phyloP scores from a whole-genome alignment of 2,797 vertebrate species.

The Chanos chanos region DNA sequence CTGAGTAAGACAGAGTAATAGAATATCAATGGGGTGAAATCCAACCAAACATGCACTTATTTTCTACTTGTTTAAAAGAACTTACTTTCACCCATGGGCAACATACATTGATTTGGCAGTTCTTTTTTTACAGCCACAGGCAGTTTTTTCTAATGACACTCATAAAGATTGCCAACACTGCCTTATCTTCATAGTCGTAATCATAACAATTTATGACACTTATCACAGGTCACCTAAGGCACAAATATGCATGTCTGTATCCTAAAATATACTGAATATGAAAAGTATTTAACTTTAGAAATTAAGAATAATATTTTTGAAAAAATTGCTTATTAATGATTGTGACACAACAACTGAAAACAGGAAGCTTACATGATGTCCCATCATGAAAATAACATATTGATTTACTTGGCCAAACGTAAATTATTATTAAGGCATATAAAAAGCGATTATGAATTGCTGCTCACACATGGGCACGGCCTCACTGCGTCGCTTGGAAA shows the following conservation, averaged over 20 bases:
- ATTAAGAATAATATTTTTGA: no score
- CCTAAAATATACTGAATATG: no score
- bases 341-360: no score
- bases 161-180: slow-evolving; percentile 46
- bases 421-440: not conserved
- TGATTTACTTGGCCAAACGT: slow-evolving; percentile 9
- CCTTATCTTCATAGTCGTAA: slow-evolving; percentile 52
- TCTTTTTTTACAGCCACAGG: slow-evolving; percentile 23
- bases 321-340: no score
- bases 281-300: no score
- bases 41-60: not conserved
- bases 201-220: slow-evolving; percentile 38
- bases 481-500: slow-evolving; percentile 94
- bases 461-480: slow-evolving; percentile 93
- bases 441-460: slow-evolving; percentile 37
- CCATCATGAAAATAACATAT: slow-evolving; percentile 9
- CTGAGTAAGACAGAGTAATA: slow-evolving; percentile 54
- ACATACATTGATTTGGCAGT: slow-evolving; percentile 7
- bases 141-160: slow-evolving; percentile 42
- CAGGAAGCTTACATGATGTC: not conserved
- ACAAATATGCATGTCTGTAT: no score
- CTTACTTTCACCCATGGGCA: not conserved
- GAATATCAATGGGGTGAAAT: not conserved
- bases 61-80: not conserved
- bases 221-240: slow-evolving; percentile 28